These are phyloP conservation scores for Anseranas semipalmata DNA, from an alignment of 2,113 vertebrate genomes.

Conservation along the genomic window DNA sequence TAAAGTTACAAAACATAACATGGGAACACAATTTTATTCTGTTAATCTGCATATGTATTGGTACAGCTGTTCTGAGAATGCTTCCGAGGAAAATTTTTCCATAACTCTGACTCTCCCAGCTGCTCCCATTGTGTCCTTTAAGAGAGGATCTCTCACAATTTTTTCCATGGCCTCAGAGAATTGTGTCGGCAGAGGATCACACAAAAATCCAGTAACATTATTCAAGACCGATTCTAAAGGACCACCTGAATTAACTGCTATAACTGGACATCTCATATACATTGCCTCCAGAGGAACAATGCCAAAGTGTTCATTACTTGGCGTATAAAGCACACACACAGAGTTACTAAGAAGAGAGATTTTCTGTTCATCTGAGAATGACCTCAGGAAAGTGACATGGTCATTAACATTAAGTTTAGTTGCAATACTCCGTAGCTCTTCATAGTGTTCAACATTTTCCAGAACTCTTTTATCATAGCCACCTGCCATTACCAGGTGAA, in stretches of 20 bases:
- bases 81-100: conserved; percentile 89
- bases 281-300: conserved; percentile 97
- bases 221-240: conserved; percentile 91
- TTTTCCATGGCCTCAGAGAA: conserved; percentile 91
- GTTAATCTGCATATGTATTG: conserved; percentile 83
- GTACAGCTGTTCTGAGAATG: conserved; percentile 89
- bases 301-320: conserved; percentile 95
- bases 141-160: conserved; percentile 83
- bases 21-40: conserved; percentile 59
- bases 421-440: conserved; percentile 83
- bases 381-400: conserved; percentile 88
- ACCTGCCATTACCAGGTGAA: conserved; percentile 92
- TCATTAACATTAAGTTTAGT: conserved; percentile 75
- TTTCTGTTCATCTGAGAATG: conserved; percentile 91
- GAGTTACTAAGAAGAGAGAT: conserved; percentile 83
- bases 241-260: conserved; percentile 93
- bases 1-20: background rate
- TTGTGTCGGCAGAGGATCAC: conserved; percentile 81
- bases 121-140: conserved; percentile 87
- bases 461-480: conserved; percentile 91
- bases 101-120: conserved; percentile 87
- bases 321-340: conserved; percentile 91
- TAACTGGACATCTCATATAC: conserved; percentile 92
- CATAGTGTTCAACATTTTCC: conserved; percentile 92
- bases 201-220: conserved; percentile 90